Conservation (phyloP, 1,140 invertebrate species). For the Drosophila persimilis region DNA sequence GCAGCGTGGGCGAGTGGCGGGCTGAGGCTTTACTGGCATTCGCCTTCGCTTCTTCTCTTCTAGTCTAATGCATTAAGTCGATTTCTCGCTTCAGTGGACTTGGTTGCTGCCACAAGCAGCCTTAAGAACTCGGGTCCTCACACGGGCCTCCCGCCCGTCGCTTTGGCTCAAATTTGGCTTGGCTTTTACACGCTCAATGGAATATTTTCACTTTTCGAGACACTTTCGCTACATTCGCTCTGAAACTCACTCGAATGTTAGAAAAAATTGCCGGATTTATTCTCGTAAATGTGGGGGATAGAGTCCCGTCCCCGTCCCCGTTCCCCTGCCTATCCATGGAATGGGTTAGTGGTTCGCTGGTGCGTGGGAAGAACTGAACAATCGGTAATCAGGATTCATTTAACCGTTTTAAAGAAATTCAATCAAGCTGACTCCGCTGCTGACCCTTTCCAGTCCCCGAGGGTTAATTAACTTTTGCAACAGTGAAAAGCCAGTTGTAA, state of each 20-base stretch:
- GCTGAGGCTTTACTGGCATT: slow-evolving; percentile 19
- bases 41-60: slow-evolving; percentile 31
- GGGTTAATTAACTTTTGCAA: slow-evolving; percentile 60
- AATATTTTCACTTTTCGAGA: slow-evolving; percentile 55
- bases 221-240: slow-evolving; percentile 42
- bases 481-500: slow-evolving; percentile 19
- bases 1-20: slow-evolving; percentile 16
- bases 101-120: slow-evolving; percentile 55
- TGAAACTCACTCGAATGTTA: slow-evolving; percentile 62
- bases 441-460: slow-evolving; percentile 28
- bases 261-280: slow-evolving; percentile 47
- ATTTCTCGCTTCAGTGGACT: slow-evolving; percentile 73
- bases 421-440: slow-evolving; percentile 32
- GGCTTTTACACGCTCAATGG: slow-evolving; percentile 77
- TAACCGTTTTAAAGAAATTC: slow-evolving; percentile 37
- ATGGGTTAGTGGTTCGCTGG: slow-evolving; percentile 36
- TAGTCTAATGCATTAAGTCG: slow-evolving; percentile 76
- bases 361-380: slow-evolving; percentile 11
- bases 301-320: slow-evolving; percentile 9
- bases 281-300: not conserved
- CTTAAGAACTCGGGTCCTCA: slow-evolving; percentile 11
- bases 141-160: not conserved
- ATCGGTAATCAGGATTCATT: slow-evolving; percentile 41
- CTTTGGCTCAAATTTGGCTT: slow-evolving; percentile 35
- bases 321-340: not conserved